phyloP scores from a whole-genome alignment of 2,888 invertebrate genomes.

The Drosophila planitibia region DNA sequence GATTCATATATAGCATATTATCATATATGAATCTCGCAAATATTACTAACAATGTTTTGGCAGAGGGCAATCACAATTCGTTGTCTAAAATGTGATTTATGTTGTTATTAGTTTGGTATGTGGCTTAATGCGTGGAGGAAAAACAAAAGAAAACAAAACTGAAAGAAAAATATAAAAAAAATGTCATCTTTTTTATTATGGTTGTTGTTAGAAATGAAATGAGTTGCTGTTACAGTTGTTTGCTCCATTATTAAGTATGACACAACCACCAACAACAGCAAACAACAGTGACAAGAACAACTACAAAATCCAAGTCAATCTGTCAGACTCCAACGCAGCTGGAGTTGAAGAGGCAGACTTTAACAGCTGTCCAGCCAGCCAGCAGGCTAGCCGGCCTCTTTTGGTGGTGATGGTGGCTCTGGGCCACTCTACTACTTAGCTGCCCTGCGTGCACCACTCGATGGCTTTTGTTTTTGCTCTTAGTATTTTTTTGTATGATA shows the following conservation, averaged over 20 bases:
- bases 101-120: conserved; percentile 4
- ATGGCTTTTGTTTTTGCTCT: conserved; percentile 36
- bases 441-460: conserved; percentile 16
- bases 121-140: conserved; percentile 10
- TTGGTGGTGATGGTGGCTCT: conserved; percentile 10
- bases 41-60: not conserved
- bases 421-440: not conserved
- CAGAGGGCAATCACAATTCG: conserved; percentile 18
- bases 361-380: conserved; percentile 42
- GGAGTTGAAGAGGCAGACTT: conserved; percentile 16
- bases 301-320: conserved; percentile 44
- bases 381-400: conserved; percentile 9
- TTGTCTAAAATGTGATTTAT: conserved; percentile 10
- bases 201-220: conserved; percentile 37
- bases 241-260: conserved; percentile 63
- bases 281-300: conserved; percentile 6
- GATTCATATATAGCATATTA: not conserved
- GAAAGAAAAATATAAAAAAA: conserved; percentile 34
- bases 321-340: conserved; percentile 51
- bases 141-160: conserved; percentile 29
- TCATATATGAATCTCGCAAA: not conserved
- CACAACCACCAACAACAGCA: conserved; percentile 42
- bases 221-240: conserved; percentile 58
- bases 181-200: conserved; percentile 57
- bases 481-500: conserved; percentile 40